phyloP scores from a whole-genome alignment of 1,140 invertebrate species.

The Drosophila nannoptera region DNA sequence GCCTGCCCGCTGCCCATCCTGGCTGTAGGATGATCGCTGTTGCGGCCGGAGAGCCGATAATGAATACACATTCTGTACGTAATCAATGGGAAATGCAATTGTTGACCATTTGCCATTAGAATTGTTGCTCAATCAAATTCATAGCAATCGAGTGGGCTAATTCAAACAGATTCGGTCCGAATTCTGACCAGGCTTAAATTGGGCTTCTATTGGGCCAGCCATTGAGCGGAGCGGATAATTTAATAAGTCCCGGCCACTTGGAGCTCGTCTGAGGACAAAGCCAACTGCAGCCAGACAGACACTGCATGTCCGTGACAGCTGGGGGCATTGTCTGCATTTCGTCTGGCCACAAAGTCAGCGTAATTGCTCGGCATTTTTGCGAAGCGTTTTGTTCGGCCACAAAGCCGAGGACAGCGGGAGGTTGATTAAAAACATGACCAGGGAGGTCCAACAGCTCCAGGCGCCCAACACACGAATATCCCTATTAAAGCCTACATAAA shows the following conservation, averaged over 20 bases:
- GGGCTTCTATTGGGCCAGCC: slow-evolving; percentile 31
- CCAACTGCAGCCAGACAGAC: slow-evolving; percentile 26
- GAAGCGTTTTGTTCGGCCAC: slow-evolving; percentile 57
- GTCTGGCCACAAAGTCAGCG: slow-evolving; percentile 43
- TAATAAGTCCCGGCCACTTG: slow-evolving; percentile 5
- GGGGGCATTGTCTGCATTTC: slow-evolving; percentile 52
- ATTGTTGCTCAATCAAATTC: slow-evolving; percentile 45
- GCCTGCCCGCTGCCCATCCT: too few species aligned
- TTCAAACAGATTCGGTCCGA: too few species aligned
- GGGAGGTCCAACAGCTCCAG: slow-evolving; percentile 54
- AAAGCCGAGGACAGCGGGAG: slow-evolving; percentile 17
- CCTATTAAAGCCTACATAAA: too few species aligned
- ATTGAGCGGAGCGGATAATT: slow-evolving; percentile 25
- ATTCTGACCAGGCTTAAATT: background rate
- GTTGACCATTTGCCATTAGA: slow-evolving; percentile 57
- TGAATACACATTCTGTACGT: slow-evolving; percentile 46
- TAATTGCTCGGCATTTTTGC: slow-evolving; percentile 38
- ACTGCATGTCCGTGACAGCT: slow-evolving; percentile 46
- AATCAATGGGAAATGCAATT: slow-evolving; percentile 64
- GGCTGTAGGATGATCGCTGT: slow-evolving; percentile 1
- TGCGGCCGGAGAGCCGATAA: slow-evolving; percentile 14
- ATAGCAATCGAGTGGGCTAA: slow-evolving; percentile 27
- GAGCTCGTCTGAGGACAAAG: slow-evolving; percentile 5
- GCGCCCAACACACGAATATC: background rate
- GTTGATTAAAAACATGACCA: slow-evolving; percentile 53